Evolutionary conservation across 2,113 vertebrate species (phyloP).

Genomic region (Caretta caretta): DNA sequence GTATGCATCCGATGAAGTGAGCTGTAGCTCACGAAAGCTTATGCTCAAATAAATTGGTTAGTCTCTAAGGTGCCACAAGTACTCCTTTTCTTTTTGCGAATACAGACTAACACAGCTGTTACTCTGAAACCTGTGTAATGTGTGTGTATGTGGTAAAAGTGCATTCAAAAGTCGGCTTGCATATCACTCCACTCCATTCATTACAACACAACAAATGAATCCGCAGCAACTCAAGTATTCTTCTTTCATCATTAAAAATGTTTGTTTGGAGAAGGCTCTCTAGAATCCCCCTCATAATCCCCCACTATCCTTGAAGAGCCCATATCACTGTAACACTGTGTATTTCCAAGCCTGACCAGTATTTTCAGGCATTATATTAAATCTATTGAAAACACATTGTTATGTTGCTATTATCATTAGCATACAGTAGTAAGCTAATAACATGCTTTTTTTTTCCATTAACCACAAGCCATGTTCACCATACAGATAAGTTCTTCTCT

Average conservation of each 20-base stretch:
- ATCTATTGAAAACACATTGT: background rate
- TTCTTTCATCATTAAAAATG: background rate
- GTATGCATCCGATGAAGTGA: too few species aligned
- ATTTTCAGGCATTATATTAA: background rate
- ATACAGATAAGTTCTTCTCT: slow-evolving; percentile 13
- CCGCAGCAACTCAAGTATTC: background rate
- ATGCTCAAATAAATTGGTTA: too few species aligned
- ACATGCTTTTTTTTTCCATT: slow-evolving; percentile 41
- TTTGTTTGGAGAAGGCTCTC: background rate
- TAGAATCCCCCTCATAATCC: background rate
- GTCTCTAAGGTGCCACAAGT: too few species aligned
- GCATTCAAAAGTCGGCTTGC: background rate
- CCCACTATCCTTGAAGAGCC: background rate
- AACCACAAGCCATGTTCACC: background rate
- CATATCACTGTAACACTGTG: background rate
- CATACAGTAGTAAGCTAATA: slow-evolving; percentile 4
- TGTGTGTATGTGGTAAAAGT: background rate
- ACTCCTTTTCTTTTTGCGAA: too few species aligned
- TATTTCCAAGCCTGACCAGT: background rate
- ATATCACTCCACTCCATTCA: too few species aligned
- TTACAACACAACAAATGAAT: background rate
- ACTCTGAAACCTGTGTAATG: too few species aligned
- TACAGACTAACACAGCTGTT: too few species aligned
- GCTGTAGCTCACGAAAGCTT: too few species aligned
- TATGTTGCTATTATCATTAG: slow-evolving; percentile 18